Conservation (phyloP, 2,797 vertebrate species). For the Amniataba percoides region DNA sequence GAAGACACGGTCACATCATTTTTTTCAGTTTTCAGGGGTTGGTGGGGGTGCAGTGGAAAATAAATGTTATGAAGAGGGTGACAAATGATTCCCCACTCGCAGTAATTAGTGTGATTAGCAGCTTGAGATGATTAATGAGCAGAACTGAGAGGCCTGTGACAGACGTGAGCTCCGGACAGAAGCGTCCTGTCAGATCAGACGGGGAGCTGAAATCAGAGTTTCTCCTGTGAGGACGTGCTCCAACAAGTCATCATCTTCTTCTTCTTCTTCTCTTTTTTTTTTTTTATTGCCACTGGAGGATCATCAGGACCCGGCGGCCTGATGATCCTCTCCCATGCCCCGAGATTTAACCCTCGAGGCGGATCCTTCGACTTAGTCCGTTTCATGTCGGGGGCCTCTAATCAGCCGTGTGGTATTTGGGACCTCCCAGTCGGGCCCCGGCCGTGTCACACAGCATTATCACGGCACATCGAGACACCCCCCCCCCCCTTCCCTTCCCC, state of each 20-base stretch:
- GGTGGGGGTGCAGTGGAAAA: neutral
- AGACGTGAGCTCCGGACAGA: conserved; percentile 30
- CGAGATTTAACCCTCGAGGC: conserved; percentile 74
- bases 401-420: conserved; percentile 83
- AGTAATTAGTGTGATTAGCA: conserved; percentile 4
- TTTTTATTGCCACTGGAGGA: conserved; percentile 62
- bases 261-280: conserved; percentile 3
- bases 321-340: conserved; percentile 81
- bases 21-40: neutral
- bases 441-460: conserved; percentile 73
- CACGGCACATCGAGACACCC: conserved; percentile 39
- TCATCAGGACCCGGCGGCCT: conserved; percentile 49
- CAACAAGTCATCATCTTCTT: conserved; percentile 50
- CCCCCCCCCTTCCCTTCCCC: conserved; percentile 28
- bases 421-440: conserved; percentile 78
- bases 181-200: conserved; percentile 35
- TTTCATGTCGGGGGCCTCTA: conserved; percentile 83
- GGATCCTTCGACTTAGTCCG: conserved; percentile 77
- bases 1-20: neutral
- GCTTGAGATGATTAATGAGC: conserved; percentile 26
- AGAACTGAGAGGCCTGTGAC: conserved; percentile 21
- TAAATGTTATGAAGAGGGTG: conserved; percentile 16
- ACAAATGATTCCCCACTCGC: conserved; percentile 12
- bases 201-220: conserved; percentile 21
- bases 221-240: conserved; percentile 32